Conservation (phyloP, 1,140 invertebrate species). For the Trigoniulus corallinus region DNA sequence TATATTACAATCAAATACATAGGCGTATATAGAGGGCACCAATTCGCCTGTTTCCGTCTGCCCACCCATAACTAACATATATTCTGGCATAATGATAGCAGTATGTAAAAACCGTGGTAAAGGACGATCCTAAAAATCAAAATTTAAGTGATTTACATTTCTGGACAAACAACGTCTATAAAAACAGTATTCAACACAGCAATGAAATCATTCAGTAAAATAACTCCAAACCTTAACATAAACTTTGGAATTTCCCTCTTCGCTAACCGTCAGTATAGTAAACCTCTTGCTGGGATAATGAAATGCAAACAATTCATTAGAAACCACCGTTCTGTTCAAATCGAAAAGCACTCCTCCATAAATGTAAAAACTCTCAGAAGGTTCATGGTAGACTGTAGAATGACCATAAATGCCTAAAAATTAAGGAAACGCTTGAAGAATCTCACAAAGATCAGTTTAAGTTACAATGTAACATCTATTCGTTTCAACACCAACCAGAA, state of each 20-base stretch:
- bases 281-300: slow-evolving; percentile 55
- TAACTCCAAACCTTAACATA: neutral
- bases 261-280: slow-evolving; percentile 47
- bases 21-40: slow-evolving; percentile 61
- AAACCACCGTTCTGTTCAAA: slow-evolving; percentile 48
- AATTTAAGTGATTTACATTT: no score
- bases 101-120: slow-evolving; percentile 69
- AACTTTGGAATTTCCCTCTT: neutral
- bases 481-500: slow-evolving; percentile 28
- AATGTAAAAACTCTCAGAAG: slow-evolving; percentile 67
- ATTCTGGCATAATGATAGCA: slow-evolving; percentile 67
- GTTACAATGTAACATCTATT: neutral
- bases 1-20: slow-evolving; percentile 74
- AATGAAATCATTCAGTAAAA: no score
- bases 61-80: slow-evolving; percentile 81
- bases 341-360: slow-evolving; percentile 71
- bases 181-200: neutral
- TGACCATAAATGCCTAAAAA: slow-evolving; percentile 64
- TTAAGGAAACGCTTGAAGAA: neutral
- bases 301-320: slow-evolving; percentile 55
- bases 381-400: slow-evolving; percentile 65
- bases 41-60: slow-evolving; percentile 46
- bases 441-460: slow-evolving; percentile 2
- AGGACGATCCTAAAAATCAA: slow-evolving; percentile 29
- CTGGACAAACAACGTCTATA: neutral